Evolutionary conservation across 2,113 vertebrate species (phyloP), one percentile per base, ranked within the genome.

Genomic region (Actenoides hombroni): DNA sequence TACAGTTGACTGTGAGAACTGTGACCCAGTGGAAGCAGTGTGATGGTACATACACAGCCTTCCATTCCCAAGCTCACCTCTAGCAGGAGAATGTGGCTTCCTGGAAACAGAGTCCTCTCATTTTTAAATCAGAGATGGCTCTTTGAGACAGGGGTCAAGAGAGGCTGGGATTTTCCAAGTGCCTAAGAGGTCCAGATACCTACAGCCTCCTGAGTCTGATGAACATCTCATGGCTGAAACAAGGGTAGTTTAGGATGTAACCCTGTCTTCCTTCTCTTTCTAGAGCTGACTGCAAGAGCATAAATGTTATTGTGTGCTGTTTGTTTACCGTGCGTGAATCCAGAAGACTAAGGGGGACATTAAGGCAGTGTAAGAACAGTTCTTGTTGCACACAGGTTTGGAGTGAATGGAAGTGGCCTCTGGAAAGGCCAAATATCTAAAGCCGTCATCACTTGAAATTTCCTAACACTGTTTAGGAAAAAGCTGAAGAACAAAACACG

Each of bases 61-160:
- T 39, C 29, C 23, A 4, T 71, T 60, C 49, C 49, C 23, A 11
- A n/a, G n/a, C 39, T 61, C 29, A 9, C 28, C 18, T 1, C 13
- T 17, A 13, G 23, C 42, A 25, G 21, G n/a, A 75, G 37, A 69
- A 16, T 20, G 2, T 25, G 24, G 28, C 24, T 46, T 46, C 49
- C 56, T 53, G 42, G 33, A 46, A n/a, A 37, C 4, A 0, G 6
- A 15, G 9, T 59, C 37, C n/a, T 40, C 25, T 40, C 0, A 46
- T 0, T 37, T 73, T 25, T 18, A 87, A 44, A 57, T 74, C 54
- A 18, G 10, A 39, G 68, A 42, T 73, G 40, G 51, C 26, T 56
- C 42, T 59, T 37, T 44, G 28, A 56, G 57, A 10, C 19, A 49
- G 51, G 77, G 24, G 8, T 44, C 12, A 26, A 33, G 8, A 29